phyloP scores from a whole-genome alignment of 2,113 vertebrate species.

The Phalacrocorax pelagicus region DNA sequence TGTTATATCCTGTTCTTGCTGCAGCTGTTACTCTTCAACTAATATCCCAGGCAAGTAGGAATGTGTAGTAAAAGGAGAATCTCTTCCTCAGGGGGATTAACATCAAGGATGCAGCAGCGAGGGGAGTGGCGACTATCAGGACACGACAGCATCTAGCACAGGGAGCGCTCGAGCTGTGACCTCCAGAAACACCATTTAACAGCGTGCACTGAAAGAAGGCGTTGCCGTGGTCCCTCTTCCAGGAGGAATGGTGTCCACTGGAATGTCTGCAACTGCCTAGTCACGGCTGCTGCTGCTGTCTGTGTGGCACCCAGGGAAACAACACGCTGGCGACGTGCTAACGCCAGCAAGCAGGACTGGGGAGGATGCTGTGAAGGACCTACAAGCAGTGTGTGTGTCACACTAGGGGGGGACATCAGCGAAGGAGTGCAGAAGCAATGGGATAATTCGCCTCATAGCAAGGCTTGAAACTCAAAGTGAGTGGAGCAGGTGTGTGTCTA shows the following conservation, averaged over 20 bases:
- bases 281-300: not conserved
- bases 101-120: not conserved
- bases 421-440: not conserved
- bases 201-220: not conserved
- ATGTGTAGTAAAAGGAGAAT: not conserved
- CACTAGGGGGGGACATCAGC: not conserved
- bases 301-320: not conserved
- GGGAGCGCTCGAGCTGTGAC: not conserved
- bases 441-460: not conserved
- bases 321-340: accelerated
- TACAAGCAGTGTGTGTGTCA: not conserved
- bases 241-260: not conserved
- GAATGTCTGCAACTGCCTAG: not conserved
- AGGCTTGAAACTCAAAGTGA: not conserved
- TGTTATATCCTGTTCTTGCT: not conserved
- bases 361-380: not conserved
- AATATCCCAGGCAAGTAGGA: not conserved
- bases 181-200: not conserved
- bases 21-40: not conserved
- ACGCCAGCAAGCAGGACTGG: not conserved
- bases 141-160: accelerated
- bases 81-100: not conserved
- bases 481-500: not conserved
- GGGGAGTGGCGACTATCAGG: not conserved
- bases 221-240: not conserved